These are phyloP conservation scores for Goniozus legneri DNA, from an alignment of 1,140 invertebrate genomes.

Conservation along the genomic window DNA sequence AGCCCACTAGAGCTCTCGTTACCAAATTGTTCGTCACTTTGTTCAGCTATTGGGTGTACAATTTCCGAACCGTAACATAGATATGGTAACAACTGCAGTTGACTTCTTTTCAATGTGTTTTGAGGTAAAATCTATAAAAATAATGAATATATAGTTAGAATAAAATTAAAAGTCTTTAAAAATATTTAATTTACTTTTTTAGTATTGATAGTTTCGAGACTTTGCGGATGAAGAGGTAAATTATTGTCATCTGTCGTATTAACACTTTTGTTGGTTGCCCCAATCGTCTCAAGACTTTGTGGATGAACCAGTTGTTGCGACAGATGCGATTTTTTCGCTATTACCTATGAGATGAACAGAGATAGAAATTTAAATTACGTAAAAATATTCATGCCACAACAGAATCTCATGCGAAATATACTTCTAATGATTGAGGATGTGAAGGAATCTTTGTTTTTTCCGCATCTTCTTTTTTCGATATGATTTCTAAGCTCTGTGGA, in stretches of 20 bases:
- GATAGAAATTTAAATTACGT: background rate
- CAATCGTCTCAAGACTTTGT: slow-evolving; percentile 51
- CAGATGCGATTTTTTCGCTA: slow-evolving; percentile 43
- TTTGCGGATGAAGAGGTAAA: slow-evolving; percentile 50
- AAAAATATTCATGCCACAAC: background rate
- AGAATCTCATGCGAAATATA: slow-evolving; percentile 14
- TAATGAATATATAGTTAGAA: slow-evolving; percentile 11
- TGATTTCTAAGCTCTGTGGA: slow-evolving; percentile 50
- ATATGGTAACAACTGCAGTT: slow-evolving; percentile 59
- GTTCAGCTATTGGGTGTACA: slow-evolving; percentile 80
- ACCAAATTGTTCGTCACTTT: slow-evolving; percentile 69
- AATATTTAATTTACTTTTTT: slow-evolving; percentile 37
- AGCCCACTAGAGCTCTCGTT: slow-evolving; percentile 43
- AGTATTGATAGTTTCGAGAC: slow-evolving; percentile 51
- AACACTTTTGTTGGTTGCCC: slow-evolving; percentile 46
- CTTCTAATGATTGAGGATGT: slow-evolving; percentile 50
- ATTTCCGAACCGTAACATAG: slow-evolving; percentile 71
- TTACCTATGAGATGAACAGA: slow-evolving; percentile 32
- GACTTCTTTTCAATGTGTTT: slow-evolving; percentile 49
- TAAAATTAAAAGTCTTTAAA: no score
- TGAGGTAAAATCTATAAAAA: slow-evolving; percentile 44
- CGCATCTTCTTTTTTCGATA: slow-evolving; percentile 45
- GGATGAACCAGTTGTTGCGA: slow-evolving; percentile 48
- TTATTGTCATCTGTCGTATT: slow-evolving; percentile 51
- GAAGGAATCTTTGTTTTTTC: slow-evolving; percentile 52